A percentile compares a stretch with the other conserved stretches of the same genome.
Conservation (phyloP, 2,113 vertebrate species). For the Crypturellus undulatus region DNA sequence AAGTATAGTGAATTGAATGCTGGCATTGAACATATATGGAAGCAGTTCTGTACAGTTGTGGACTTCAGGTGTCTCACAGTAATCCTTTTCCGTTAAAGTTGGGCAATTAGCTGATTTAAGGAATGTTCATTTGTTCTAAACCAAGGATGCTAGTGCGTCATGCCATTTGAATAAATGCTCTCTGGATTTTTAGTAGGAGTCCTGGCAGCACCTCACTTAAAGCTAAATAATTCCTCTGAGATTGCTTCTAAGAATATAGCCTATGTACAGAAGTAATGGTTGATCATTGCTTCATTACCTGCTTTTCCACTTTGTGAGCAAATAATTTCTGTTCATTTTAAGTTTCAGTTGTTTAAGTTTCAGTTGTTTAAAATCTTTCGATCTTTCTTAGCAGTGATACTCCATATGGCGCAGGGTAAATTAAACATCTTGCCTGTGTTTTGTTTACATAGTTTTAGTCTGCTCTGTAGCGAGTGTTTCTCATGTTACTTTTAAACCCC, state of each 20-base stretch:
- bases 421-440: background rate
- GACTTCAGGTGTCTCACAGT: background rate
- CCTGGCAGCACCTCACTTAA: background rate
- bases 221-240: background rate
- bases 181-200: background rate
- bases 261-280: background rate
- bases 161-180: background rate
- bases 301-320: background rate
- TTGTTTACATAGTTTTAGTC: conserved; percentile 52
- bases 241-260: background rate
- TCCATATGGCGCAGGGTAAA: background rate
- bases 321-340: background rate
- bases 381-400: background rate
- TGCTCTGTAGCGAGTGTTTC: conserved; percentile 29
- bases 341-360: background rate
- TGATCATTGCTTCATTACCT: background rate
- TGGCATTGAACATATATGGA: background rate
- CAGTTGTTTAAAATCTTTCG: background rate
- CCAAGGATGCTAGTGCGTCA: accelerated
- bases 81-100: background rate
- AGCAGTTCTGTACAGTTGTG: background rate
- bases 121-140: background rate
- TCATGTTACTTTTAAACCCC: background rate
- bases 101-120: background rate
- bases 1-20: background rate